Evolutionary conservation across 2,113 vertebrate genomes (phyloP).

Genomic region (Formicarius rufipectus): DNA sequence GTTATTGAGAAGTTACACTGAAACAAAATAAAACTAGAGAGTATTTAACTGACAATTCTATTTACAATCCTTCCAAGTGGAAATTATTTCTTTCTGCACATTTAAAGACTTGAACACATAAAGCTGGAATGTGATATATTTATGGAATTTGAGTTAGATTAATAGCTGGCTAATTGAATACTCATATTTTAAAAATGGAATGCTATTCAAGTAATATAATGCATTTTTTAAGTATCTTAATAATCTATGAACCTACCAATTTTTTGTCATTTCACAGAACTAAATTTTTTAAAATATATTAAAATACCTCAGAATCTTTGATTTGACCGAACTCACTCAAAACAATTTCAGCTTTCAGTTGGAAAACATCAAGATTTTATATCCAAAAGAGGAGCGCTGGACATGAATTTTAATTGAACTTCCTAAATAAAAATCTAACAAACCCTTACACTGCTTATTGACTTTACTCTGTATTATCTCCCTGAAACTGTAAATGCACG

Average conservation of each 20-base stretch:
- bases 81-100: background rate
- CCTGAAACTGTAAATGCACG: background rate
- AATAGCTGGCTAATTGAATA: background rate
- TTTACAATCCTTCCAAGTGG: slow-evolving; percentile 3
- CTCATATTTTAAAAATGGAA: background rate
- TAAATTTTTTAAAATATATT: background rate
- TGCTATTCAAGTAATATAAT: background rate
- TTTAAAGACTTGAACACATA: background rate
- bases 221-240: background rate
- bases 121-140: background rate
- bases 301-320: background rate
- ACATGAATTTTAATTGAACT: background rate
- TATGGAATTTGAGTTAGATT: background rate
- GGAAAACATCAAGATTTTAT: background rate
- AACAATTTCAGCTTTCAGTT: background rate
- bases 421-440: background rate
- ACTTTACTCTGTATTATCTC: background rate
- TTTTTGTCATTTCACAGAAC: background rate
- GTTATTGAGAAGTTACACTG: background rate
- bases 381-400: background rate
- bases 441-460: background rate
- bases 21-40: background rate
- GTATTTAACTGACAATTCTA: background rate
- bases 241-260: background rate
- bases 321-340: background rate